Evolutionary conservation across 2,888 invertebrate genomes (phyloP), one percentile per base, ranked within the genome.

Genomic region (Sarcophaga subvicina): DNA sequence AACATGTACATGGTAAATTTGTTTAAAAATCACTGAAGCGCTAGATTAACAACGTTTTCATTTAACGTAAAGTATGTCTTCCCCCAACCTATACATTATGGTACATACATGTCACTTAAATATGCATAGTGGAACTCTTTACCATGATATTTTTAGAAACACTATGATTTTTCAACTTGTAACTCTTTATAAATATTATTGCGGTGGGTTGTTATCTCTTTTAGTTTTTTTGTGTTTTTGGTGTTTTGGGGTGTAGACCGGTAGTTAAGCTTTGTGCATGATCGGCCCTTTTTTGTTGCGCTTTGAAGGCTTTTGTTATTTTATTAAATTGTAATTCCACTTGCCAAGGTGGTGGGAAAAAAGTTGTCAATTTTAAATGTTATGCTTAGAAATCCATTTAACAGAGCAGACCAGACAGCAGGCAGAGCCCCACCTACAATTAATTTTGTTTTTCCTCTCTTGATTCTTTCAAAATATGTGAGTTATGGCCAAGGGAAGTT

Each of bases 401-500:
- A 25, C 67, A 80, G 54, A 69, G 54, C 66, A 60, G 27, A 75
- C 25, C 45, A 72, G 37, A 37, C 37, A 69, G 45, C 64, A 60
- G 22, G 70, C 37, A 25, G 63, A 81, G 66, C 82, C 87, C 77
- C 82, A 80, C 87, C 83, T 85, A 72, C 71, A 83, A 69, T 66
- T 67, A 17, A 27, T 66, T 1, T 12, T 12, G 45, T 27, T 54
- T 60, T 78, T 73, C 49, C 72, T 45, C 17, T 37, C 17, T 63
- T 62, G 54, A 27, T 79, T 20, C 20, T 45, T 77, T 67, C n/a
- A 60, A 73, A 78, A 72, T 75, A 84, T 66, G 54, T 72, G n/a
- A 88, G 84, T 89, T 88, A 86, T 89, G 87, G 88, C 87, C 89
- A 89, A 89, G 88, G 88, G 79, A 89, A 86, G 73, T 77, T 76